These are phyloP conservation scores for Samia ricini DNA, from an alignment of 1,140 invertebrate species.

Conservation along the genomic window DNA sequence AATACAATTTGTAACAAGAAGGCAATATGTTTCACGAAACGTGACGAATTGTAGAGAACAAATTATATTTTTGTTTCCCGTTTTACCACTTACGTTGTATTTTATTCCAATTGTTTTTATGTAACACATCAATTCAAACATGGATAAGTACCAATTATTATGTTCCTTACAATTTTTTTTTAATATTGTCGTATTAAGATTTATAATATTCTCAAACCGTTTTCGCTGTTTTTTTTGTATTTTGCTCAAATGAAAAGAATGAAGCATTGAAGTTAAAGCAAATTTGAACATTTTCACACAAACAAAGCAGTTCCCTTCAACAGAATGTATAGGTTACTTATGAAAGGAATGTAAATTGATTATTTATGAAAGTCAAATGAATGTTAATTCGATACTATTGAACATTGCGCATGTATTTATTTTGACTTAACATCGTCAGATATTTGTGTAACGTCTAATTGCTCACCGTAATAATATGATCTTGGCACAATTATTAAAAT, in stretches of 20 bases:
- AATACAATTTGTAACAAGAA: background rate
- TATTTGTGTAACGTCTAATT: background rate
- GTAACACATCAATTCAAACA: background rate
- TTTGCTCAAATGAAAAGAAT: too few species aligned
- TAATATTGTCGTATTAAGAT: background rate
- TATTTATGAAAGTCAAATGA: background rate
- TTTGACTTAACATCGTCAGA: background rate
- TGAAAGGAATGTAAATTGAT: background rate
- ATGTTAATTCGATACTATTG: background rate
- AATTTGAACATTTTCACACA: background rate
- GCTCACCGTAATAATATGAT: too few species aligned
- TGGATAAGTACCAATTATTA: background rate
- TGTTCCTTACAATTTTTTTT: background rate
- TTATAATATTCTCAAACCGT: too few species aligned
- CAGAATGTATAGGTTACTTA: background rate
- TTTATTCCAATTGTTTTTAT: background rate
- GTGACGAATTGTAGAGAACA: conserved; percentile 24
- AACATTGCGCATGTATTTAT: background rate
- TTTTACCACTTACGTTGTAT: background rate
- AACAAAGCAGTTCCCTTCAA: background rate
- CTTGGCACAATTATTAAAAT: too few species aligned
- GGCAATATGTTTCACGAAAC: background rate
- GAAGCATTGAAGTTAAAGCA: background rate
- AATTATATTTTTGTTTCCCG: conserved; percentile 16
- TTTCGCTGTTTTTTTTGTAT: background rate